phyloP scores from a whole-genome alignment of 2,888 invertebrate genomes.

The Cryptus armator region DNA sequence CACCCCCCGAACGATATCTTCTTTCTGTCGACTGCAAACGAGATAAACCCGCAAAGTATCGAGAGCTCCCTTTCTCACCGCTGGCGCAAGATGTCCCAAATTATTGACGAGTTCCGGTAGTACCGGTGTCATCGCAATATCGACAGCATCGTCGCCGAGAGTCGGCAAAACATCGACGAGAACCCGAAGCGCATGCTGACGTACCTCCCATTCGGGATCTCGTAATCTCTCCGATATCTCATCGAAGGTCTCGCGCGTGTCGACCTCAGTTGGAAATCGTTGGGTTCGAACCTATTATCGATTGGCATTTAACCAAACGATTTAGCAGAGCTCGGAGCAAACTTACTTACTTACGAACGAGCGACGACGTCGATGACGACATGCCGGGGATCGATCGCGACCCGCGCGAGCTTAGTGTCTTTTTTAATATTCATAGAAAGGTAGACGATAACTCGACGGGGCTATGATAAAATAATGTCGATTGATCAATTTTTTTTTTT shows the following conservation, averaged over 20 bases:
- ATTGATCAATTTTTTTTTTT: slow-evolving; percentile 39
- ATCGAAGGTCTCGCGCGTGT: slow-evolving; percentile 89
- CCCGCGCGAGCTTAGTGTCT: background rate
- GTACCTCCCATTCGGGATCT: slow-evolving; percentile 94
- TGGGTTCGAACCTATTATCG: slow-evolving; percentile 87
- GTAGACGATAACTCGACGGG: slow-evolving; percentile 25
- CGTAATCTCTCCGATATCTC: slow-evolving; percentile 91
- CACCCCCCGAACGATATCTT: slow-evolving; percentile 89
- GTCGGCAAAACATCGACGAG: slow-evolving; percentile 92
- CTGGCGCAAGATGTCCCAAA: slow-evolving; percentile 92
- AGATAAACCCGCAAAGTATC: slow-evolving; percentile 92
- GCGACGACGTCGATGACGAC: slow-evolving; percentile 36
- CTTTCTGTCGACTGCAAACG: slow-evolving; percentile 89
- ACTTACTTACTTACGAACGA: background rate
- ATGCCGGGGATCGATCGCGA: slow-evolving; percentile 33
- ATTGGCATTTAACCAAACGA: slow-evolving; percentile 39
- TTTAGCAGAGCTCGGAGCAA: slow-evolving; percentile 4
- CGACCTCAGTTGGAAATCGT: slow-evolving; percentile 90
- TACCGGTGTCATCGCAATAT: slow-evolving; percentile 88
- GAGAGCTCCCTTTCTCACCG: slow-evolving; percentile 92
- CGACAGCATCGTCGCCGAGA: slow-evolving; percentile 87
- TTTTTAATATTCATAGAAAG: slow-evolving; percentile 45
- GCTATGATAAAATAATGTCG: slow-evolving; percentile 43
- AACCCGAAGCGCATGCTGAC: slow-evolving; percentile 93
- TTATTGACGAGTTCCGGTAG: slow-evolving; percentile 91